A percentile compares a stretch with the other conserved stretches of the same genome.
Evolutionary conservation across 2,888 invertebrate genomes (phyloP).

Genomic region (Ceriagrion tenellum): DNA sequence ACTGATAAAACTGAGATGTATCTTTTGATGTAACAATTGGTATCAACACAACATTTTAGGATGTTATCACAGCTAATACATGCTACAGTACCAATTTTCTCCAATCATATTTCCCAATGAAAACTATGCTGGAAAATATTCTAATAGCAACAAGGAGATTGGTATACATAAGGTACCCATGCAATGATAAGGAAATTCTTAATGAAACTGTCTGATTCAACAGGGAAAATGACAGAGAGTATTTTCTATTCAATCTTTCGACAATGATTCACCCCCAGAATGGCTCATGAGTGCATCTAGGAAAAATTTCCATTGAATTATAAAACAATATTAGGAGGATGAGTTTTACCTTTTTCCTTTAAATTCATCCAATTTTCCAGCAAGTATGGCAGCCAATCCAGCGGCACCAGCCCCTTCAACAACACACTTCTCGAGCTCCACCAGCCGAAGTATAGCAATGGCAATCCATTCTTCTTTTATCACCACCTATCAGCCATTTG

Average conservation of each 20-base stretch:
- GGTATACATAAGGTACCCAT: too few species aligned
- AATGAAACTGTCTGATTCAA: not conserved
- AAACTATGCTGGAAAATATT: too few species aligned
- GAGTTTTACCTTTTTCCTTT: slow-evolving; percentile 86
- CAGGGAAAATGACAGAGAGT: not conserved
- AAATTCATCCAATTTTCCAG: slow-evolving; percentile 89
- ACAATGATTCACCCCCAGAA: not conserved
- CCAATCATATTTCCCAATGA: too few species aligned
- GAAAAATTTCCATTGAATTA: not conserved
- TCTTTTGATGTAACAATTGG: too few species aligned
- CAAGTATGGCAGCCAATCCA: slow-evolving; percentile 91
- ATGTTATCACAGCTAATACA: not conserved
- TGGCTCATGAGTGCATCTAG: not conserved
- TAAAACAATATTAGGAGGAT: not conserved
- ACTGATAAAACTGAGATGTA: too few species aligned
- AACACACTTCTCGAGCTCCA: slow-evolving; percentile 92
- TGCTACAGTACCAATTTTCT: not conserved
- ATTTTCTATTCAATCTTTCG: not conserved
- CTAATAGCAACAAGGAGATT: too few species aligned
- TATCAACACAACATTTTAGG: too few species aligned
- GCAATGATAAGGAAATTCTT: too few species aligned
- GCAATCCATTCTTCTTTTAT: slow-evolving; percentile 92
- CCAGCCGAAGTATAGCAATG: slow-evolving; percentile 87
- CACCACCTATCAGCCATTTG: slow-evolving; percentile 79
- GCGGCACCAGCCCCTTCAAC: slow-evolving; percentile 95